Evolutionary conservation across 2,888 invertebrate species (phyloP), one percentile per base, ranked within the genome.

Genomic region (Drosophila recens): DNA sequence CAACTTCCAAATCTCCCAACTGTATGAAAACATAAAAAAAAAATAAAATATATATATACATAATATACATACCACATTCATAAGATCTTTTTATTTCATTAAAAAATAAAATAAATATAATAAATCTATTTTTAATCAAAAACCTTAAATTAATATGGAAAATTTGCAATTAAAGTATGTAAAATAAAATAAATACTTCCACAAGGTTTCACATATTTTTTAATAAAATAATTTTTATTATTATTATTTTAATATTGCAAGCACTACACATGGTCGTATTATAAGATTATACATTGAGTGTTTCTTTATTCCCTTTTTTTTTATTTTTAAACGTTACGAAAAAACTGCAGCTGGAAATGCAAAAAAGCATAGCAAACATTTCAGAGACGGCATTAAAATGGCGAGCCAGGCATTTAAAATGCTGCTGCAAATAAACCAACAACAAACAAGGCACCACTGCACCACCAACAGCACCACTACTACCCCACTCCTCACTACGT

Each of bases 391-490:
- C 64, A 78, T 72, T 64, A 72, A 72, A 75, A 67, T 57, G 72
- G 48, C 62, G 53, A 57, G 49, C 48, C 62, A 43, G 57, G 79
- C 64, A 79, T 79, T 79, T 70, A 57, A 74, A 74, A 78, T 77
- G 72, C 64, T 46, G 23, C 56, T 45, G 76, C 53, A 54, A 46
- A 30, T 36, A 63, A 57, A 49, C 46, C 46, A 43, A 52, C 43
- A 62, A 56, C 72, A 67, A 68, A 65, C 57, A 72, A 38, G 45
- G 54, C 49, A 27, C 53, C 40, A 64, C 15, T 15, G 64, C 71
- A 64, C 59, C 49, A 53, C 23, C 13, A 4, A 10, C 27, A 23
- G 43, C 51, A 36, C n/a, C 34, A 43, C 46, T n/a, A n/a, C n/a
- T n/a, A 2, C 2, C 6, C 10, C 42, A 10, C 20, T 30, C 15